A percentile compares a stretch with the other conserved stretches of the same genome.
Conservation (phyloP, 2,888 invertebrate genomes). For the Orthosia gracilis region DNA sequence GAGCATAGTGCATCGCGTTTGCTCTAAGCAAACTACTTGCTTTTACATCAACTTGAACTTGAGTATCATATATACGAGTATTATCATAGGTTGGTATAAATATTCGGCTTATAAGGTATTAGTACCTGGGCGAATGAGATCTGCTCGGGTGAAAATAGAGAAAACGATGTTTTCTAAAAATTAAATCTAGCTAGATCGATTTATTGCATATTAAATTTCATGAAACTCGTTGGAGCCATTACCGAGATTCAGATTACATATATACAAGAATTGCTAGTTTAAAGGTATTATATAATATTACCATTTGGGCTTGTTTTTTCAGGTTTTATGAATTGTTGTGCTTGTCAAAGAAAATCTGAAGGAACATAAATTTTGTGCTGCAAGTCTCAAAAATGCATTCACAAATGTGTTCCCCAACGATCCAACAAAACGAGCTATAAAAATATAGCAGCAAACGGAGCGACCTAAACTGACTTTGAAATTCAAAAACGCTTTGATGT, state of each 20-base stretch:
- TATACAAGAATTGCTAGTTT: too few relatives aligned
- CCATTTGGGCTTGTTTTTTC: background rate
- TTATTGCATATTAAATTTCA: too few relatives aligned
- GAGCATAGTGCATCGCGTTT: slow-evolving; percentile 28
- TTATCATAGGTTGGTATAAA: background rate
- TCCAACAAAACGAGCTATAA: slow-evolving; percentile 62
- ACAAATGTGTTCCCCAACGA: slow-evolving; percentile 55
- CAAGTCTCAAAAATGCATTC: slow-evolving; percentile 33
- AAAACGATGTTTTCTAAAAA: too few relatives aligned
- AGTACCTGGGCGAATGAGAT: too few relatives aligned
- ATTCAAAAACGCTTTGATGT: slow-evolving; percentile 77
- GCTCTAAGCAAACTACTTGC: slow-evolving; percentile 16
- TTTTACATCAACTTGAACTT: slow-evolving; percentile 9
- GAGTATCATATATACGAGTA: background rate
- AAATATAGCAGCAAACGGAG: slow-evolving; percentile 62
- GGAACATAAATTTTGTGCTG: background rate
- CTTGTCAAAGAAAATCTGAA: background rate
- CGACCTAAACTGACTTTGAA: slow-evolving; percentile 71
- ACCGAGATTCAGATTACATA: too few relatives aligned
- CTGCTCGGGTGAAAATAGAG: too few relatives aligned
- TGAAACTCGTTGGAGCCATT: too few relatives aligned
- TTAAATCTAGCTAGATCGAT: too few relatives aligned
- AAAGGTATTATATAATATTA: too few relatives aligned
- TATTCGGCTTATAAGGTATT: too few relatives aligned
- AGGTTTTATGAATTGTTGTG: background rate